These are phyloP conservation scores for Trididemnum clinides DNA, from an alignment of 23 tunicate species.

Conservation along the genomic window DNA sequence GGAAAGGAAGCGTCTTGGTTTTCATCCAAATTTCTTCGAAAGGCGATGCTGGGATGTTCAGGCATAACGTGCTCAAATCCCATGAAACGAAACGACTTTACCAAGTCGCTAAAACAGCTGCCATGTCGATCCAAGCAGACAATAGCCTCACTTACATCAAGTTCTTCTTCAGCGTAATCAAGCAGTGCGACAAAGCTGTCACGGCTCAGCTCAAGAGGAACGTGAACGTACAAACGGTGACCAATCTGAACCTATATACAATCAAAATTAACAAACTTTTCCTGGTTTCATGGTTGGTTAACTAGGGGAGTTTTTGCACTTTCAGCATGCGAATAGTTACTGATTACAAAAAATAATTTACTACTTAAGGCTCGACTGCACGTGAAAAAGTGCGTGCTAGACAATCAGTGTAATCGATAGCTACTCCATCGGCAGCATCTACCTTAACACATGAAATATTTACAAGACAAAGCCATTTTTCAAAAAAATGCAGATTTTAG, in stretches of 20 bases:
- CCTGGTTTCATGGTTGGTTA: no score
- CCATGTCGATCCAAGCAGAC: slow-evolving; percentile 48
- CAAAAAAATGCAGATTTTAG: no score
- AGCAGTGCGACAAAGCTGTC: slow-evolving; percentile 86
- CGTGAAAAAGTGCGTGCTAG: no score
- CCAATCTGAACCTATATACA: slow-evolving; percentile 36
- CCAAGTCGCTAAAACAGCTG: slow-evolving; percentile 28
- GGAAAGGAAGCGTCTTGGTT: neutral
- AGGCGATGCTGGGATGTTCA: neutral
- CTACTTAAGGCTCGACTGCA: no score
- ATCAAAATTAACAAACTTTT: neutral
- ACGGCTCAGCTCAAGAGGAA: slow-evolving; percentile 41
- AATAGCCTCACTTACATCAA: slow-evolving; percentile 33
- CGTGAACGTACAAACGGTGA: slow-evolving; percentile 54
- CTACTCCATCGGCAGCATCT: no score
- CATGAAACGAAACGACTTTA: slow-evolving; percentile 77
- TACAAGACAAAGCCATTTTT: no score
- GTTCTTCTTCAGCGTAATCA: slow-evolving; percentile 87
- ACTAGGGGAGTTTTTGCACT: no score
- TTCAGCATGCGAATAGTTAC: no score
- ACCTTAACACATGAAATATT: no score
- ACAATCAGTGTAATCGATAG: no score
- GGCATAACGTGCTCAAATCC: slow-evolving; percentile 55
- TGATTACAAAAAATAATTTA: no score
- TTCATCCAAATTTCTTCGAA: neutral